Percentiles rank a stretch among this genome's conserved stretches.
phyloP scores from a whole-genome alignment of 2,113 vertebrate genomes.

The Crotalus tigris region DNA sequence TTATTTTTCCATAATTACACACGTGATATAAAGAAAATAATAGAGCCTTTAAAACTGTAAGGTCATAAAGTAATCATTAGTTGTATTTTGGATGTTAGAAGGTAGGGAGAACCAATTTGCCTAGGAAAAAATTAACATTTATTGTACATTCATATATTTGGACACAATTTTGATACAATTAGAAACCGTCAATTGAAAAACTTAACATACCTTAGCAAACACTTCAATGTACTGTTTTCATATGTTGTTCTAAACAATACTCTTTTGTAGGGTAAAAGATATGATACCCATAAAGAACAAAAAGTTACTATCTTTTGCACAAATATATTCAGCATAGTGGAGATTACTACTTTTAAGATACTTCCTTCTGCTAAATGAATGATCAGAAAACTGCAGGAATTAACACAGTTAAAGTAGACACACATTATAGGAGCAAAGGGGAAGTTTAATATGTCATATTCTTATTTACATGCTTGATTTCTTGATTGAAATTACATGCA shows the following conservation, averaged over 20 bases:
- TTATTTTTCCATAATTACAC: background rate
- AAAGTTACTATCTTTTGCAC: conserved; percentile 34
- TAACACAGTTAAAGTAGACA: conserved; percentile 17
- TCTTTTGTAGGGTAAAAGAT: conserved; percentile 59
- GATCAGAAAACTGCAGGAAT: conserved; percentile 31
- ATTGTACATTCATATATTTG: conserved; percentile 54
- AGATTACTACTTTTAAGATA: conserved; percentile 28
- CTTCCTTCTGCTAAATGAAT: conserved; percentile 42
- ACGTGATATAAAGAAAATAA: background rate
- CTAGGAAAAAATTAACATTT: conserved; percentile 58
- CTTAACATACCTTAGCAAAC: conserved; percentile 62
- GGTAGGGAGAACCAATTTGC: conserved; percentile 47
- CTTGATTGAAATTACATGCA: background rate
- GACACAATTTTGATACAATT: conserved; percentile 65
- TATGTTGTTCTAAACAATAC: conserved; percentile 52
- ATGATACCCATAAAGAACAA: conserved; percentile 52
- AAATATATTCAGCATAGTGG: conserved; percentile 47
- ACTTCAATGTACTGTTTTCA: conserved; percentile 57
- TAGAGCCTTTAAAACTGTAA: conserved; percentile 22
- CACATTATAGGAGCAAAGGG: background rate
- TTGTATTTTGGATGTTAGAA: conserved; percentile 46
- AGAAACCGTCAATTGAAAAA: conserved; percentile 62
- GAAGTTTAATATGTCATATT: background rate
- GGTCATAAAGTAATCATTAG: conserved; percentile 48
- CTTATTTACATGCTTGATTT: conserved; percentile 8